Base-by-base conservation (phyloP, 2,113 vertebrate genomes). In the Mugil cephalus region DNA sequence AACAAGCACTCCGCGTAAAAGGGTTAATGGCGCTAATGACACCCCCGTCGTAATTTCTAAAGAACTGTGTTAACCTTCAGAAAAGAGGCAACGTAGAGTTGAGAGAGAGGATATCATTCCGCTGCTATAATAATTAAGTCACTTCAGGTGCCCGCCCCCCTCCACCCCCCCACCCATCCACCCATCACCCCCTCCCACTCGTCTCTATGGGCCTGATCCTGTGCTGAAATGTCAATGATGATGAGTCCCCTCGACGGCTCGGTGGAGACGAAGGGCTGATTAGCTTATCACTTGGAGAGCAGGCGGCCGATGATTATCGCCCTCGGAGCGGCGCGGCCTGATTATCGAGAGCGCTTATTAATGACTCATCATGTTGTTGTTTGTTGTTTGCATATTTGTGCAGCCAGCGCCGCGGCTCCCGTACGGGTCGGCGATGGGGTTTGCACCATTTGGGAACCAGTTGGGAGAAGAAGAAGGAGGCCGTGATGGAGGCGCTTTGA, bases 251-350 rank as follows among this genome's bases (percentile, higher is more conserved):
- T 85, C 69, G 69, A 73, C 52, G 42, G 83, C 82, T 80, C 61
- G 55, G 47, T 48, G 75, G 54, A 81, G 85, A 80, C 62, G 66
- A 40, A 77, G 74, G 67, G 74, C 83, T 89, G 90, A 91, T 91
- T 88, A 88, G 88, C 88, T 91, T 88, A 91, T 91, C 90, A 80
- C 66, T 71, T 52, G 65, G 82, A 79, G 85, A 87, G 87, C 87
- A 89, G 87, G 82, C 83, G 67, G 82, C 77, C 66, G 77, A 86
- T 87, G 86, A 83, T 89, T 83, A 90, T 90, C 83, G 15, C 66
- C 72, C 82, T 78, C 62, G 47, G 66, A 85, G 79, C 80, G 1
- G 39, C 74, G 21, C 74, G 7, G 79, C 73, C 74, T 89, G 87
- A 88, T 91, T 85, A 85, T 87, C 38, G 54, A 87, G 83, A 75